Conservation (phyloP, 2,888 invertebrate genomes). For the Cotesia congregata region DNA sequence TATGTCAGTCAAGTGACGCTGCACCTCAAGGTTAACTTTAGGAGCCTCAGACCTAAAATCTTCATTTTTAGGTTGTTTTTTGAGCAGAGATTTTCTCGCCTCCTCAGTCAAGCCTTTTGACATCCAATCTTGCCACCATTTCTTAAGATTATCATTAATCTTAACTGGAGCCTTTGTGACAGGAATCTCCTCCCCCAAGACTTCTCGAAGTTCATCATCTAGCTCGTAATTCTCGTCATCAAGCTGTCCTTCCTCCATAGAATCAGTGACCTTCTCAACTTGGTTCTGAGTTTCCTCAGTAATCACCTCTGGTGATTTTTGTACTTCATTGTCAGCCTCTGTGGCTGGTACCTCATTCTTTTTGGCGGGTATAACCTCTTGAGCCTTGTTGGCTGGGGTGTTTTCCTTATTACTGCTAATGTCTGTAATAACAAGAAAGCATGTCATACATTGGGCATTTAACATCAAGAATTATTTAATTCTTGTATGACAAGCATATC, state of each 20-base stretch:
- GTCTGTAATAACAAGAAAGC: constrained; percentile 5
- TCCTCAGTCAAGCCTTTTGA: constrained; percentile 30
- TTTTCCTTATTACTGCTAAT: background rate
- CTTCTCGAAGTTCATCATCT: constrained; percentile 20
- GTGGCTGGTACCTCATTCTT: no score
- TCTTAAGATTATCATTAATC: constrained; percentile 29
- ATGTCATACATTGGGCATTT: background rate
- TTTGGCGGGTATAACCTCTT: background rate
- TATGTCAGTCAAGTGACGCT: constrained; percentile 22
- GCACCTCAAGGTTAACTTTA: constrained; percentile 26
- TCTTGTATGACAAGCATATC: constrained; percentile 5
- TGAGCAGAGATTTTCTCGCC: constrained; percentile 25
- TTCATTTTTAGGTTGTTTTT: constrained; percentile 22
- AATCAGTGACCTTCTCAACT: background rate
- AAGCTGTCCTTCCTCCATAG: constrained; percentile 6
- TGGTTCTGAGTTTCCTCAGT: background rate
- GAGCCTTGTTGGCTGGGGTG: constrained; percentile 3
- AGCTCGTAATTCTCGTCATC: constrained; percentile 4
- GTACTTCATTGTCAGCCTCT: background rate
- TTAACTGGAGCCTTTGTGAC: constrained; percentile 17
- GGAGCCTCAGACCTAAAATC: constrained; percentile 31
- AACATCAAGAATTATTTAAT: constrained; percentile 12
- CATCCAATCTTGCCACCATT: constrained; percentile 35
- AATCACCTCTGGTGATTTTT: background rate
- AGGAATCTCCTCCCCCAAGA: constrained; percentile 24